Percentiles rank a stretch among this genome's conserved stretches.
These are phyloP conservation scores for Melinaea menophilus DNA, from an alignment of 2,888 invertebrate genomes.

Conservation along the genomic window DNA sequence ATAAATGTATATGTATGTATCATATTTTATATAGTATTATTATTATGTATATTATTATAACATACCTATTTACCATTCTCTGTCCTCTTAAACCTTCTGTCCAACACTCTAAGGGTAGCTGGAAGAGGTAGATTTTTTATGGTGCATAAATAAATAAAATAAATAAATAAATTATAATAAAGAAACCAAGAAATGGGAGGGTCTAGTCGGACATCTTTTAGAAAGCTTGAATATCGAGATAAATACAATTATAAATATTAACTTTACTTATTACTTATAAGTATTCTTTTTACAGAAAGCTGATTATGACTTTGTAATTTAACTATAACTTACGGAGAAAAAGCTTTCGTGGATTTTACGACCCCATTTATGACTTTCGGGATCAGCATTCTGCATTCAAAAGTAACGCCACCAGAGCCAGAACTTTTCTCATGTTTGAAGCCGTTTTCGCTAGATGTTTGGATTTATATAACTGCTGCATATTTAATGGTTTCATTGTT, in stretches of 20 bases:
- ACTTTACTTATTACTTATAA: constrained; percentile 10
- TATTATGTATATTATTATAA: too few species aligned
- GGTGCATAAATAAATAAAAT: too few species aligned
- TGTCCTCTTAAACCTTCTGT: too few species aligned
- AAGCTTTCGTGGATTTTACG: constrained; percentile 93
- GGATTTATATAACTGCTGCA: constrained; percentile 93
- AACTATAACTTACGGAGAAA: constrained; percentile 95
- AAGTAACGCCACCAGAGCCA: constrained; percentile 86
- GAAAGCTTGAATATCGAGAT: constrained; percentile 77
- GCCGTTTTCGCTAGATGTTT: constrained; percentile 91
- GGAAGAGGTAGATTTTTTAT: too few species aligned
- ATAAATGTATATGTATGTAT: too few species aligned
- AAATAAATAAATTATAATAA: constrained; percentile 53
- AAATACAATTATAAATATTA: background rate
- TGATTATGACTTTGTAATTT: constrained; percentile 96
- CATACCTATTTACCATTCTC: too few species aligned
- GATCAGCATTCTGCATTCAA: constrained; percentile 92
- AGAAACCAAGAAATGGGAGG: constrained; percentile 87
- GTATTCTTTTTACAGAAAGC: constrained; percentile 82
- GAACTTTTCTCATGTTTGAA: constrained; percentile 93
- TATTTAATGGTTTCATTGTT: constrained; percentile 77
- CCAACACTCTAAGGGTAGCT: too few species aligned
- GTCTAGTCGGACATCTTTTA: constrained; percentile 85
- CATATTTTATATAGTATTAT: too few species aligned
- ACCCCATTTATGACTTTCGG: constrained; percentile 98